These are phyloP conservation scores for Bombus waltoni DNA, from an alignment of 1,140 invertebrate species.

Conservation along the genomic window DNA sequence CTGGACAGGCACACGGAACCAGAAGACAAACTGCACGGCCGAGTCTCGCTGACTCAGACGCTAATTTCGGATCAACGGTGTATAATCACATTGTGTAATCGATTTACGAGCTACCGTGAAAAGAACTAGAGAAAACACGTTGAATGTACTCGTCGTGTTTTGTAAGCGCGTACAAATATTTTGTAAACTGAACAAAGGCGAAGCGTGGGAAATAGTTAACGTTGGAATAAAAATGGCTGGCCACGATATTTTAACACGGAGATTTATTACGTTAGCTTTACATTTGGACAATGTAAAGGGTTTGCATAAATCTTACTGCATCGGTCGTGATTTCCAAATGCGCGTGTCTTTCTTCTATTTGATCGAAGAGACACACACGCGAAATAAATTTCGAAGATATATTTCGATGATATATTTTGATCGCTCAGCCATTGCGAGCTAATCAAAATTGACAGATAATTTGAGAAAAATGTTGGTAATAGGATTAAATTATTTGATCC, in stretches of 20 bases:
- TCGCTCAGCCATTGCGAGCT: not conserved
- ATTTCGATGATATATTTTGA: fast-evolving
- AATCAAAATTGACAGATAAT: not conserved
- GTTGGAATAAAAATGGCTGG: too few species aligned
- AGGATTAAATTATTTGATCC: not conserved
- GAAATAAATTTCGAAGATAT: not conserved
- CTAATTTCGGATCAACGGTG: slow-evolving; percentile 15
- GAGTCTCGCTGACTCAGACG: slow-evolving; percentile 14
- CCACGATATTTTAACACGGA: too few species aligned
- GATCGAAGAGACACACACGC: too few species aligned
- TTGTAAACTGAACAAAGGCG: too few species aligned
- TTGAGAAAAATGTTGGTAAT: not conserved
- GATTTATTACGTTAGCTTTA: too few species aligned
- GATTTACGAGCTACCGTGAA: slow-evolving; percentile 27
- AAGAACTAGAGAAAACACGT: not conserved
- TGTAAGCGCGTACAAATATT: not conserved
- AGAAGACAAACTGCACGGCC: not conserved
- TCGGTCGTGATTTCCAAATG: too few species aligned
- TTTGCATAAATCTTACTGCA: too few species aligned
- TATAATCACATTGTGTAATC: slow-evolving; percentile 44
- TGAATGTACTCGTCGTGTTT: not conserved
- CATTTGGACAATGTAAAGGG: too few species aligned
- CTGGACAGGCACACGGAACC: not conserved
- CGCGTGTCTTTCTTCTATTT: too few species aligned
- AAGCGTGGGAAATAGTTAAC: too few species aligned